Conservation (phyloP, 1,140 invertebrate species). For the Metopolophium dirhodum region DNA sequence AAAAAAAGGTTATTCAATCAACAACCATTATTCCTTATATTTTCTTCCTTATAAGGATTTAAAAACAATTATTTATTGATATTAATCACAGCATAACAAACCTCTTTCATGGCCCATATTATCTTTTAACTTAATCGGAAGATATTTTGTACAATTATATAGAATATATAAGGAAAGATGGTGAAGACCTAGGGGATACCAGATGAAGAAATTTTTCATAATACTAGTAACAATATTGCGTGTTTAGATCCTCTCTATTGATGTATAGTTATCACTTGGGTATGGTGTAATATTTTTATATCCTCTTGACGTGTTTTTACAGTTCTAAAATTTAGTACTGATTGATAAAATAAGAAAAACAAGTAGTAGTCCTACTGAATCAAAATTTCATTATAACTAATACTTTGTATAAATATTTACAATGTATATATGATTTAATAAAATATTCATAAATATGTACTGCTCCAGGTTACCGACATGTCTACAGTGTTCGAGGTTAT, state of each 20-base stretch:
- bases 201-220: neutral
- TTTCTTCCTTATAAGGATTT: neutral
- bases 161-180: too few relatives aligned
- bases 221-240: neutral
- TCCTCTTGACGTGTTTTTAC: neutral
- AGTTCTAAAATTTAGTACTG: neutral
- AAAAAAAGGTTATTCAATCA: neutral
- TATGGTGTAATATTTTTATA: neutral
- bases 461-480: constrained; percentile 90
- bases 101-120: too few relatives aligned
- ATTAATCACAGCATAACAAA: neutral
- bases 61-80: neutral
- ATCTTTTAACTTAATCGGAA: too few relatives aligned
- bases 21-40: neutral
- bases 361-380: neutral
- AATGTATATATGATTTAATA: neutral
- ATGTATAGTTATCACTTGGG: neutral
- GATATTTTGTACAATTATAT: too few relatives aligned
- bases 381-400: neutral
- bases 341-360: neutral
- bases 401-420: neutral
- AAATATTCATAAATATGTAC: constrained; percentile 14
- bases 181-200: neutral
- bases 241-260: neutral
- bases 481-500: constrained; percentile 89